Evolutionary conservation across 2,113 vertebrate species (phyloP).

Genomic region (Hucho hucho): DNA sequence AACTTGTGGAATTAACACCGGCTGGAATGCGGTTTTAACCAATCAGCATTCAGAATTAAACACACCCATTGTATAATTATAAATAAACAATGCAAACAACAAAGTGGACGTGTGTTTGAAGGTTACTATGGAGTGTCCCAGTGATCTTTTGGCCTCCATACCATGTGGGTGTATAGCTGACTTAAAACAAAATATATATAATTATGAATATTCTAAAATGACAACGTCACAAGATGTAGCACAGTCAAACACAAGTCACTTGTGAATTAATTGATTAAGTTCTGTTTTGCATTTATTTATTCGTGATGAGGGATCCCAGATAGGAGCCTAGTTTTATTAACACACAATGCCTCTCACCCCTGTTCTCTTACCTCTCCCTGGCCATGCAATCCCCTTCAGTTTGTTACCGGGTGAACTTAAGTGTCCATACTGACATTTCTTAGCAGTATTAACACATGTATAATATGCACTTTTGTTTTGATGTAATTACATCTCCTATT

Average conservation of each 20-base stretch:
- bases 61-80: too few relatives aligned
- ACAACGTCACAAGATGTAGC: not conserved
- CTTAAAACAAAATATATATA: not conserved
- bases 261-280: not conserved
- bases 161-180: not conserved
- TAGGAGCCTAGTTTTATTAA: too few relatives aligned
- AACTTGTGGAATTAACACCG: too few relatives aligned
- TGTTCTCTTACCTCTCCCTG: not conserved
- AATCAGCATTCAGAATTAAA: too few relatives aligned
- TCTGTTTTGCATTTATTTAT: not conserved
- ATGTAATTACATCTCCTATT: too few relatives aligned
- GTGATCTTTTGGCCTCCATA: not conserved
- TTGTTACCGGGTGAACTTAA: not conserved
- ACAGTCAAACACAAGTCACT: not conserved
- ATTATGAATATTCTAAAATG: not conserved
- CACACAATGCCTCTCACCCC: too few relatives aligned
- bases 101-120: constrained; percentile 33
- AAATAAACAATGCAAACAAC: constrained; percentile 23
- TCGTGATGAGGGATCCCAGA: not conserved
- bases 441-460: too few relatives aligned
- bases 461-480: too few relatives aligned
- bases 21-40: too few relatives aligned
- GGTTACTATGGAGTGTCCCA: not conserved
- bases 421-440: too few relatives aligned
- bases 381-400: not conserved